Conservation (phyloP, 1,140 invertebrate species). For the Proales similis region DNA sequence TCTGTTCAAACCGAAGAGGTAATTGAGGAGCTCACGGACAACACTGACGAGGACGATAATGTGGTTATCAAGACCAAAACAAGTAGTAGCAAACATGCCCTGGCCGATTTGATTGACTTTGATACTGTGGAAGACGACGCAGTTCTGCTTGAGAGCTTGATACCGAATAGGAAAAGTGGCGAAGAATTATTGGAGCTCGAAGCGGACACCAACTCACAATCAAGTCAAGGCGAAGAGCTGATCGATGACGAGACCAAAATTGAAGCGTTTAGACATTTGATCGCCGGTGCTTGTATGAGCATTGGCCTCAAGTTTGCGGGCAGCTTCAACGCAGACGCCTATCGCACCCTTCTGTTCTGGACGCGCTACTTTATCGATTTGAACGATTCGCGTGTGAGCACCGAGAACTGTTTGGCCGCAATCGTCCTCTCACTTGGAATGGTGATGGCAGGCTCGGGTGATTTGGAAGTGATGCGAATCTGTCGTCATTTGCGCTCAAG, state of each 20-base stretch:
- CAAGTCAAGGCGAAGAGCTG: background rate
- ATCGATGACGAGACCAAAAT: constrained; percentile 32
- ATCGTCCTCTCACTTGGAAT: constrained; percentile 25
- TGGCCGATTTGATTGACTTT: constrained; percentile 30
- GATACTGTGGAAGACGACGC: constrained; percentile 37
- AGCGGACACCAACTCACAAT: background rate
- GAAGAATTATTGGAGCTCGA: background rate
- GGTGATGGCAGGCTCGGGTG: constrained; percentile 87
- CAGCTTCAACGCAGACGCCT: constrained; percentile 62
- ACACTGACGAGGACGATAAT: constrained; percentile 35
- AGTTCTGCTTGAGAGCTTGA: constrained; percentile 9
- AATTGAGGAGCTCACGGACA: constrained; percentile 14
- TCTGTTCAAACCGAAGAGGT: background rate
- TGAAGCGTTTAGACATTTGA: constrained; percentile 86
- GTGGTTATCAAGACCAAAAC: constrained; percentile 12
- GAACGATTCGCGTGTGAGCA: constrained; percentile 4
- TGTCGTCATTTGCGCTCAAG: constrained; percentile 71
- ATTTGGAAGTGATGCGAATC: constrained; percentile 73
- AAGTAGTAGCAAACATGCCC: constrained; percentile 11
- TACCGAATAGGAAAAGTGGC: background rate
- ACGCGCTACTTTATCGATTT: constrained; percentile 30
- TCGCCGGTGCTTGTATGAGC: constrained; percentile 87
- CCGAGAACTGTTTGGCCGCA: constrained; percentile 35
- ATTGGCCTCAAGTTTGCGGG: constrained; percentile 86
- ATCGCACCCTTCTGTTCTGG: constrained; percentile 31